Percentiles rank a stretch among this genome's conserved stretches.
These are phyloP conservation scores for Cherax quadricarinatus DNA, from an alignment of 1,140 invertebrate species.

Conservation along the genomic window DNA sequence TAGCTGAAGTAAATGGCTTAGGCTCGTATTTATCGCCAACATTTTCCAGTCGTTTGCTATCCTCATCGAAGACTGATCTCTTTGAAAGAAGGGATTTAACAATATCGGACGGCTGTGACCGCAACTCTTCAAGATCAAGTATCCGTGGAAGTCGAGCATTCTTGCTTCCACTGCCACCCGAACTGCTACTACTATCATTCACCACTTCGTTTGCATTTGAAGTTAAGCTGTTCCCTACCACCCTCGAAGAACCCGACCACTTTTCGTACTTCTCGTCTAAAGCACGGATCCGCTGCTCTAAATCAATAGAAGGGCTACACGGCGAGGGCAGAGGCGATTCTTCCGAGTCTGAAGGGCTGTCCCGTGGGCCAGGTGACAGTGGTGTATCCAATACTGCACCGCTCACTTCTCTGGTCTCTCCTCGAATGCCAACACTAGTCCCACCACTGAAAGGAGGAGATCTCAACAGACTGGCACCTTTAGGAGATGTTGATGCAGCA, in stretches of 20 bases:
- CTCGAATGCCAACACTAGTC: constrained; percentile 9
- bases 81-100: constrained; percentile 94
- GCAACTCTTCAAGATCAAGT: constrained; percentile 83
- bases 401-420: constrained; percentile 42
- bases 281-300: constrained; percentile 91
- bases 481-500: constrained; percentile 74
- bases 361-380: constrained; percentile 69
- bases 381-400: constrained; percentile 64
- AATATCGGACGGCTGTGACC: constrained; percentile 91
- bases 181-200: constrained; percentile 65
- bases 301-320: constrained; percentile 74
- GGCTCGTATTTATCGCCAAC: constrained; percentile 91
- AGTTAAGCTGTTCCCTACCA: constrained; percentile 57
- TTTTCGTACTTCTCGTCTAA: constrained; percentile 95
- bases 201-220: constrained; percentile 52
- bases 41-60: constrained; percentile 94
- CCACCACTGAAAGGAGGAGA: constrained; percentile 70
- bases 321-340: constrained; percentile 73
- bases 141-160: constrained; percentile 78
- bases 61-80: constrained; percentile 96
- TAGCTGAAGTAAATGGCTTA: constrained; percentile 76
- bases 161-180: constrained; percentile 58
- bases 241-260: constrained; percentile 81
- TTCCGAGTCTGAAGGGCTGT: constrained; percentile 73
- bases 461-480: constrained; percentile 62